Base-by-base conservation (phyloP, 1,140 invertebrate genomes). In the Reticulitermes speratus region DNA sequence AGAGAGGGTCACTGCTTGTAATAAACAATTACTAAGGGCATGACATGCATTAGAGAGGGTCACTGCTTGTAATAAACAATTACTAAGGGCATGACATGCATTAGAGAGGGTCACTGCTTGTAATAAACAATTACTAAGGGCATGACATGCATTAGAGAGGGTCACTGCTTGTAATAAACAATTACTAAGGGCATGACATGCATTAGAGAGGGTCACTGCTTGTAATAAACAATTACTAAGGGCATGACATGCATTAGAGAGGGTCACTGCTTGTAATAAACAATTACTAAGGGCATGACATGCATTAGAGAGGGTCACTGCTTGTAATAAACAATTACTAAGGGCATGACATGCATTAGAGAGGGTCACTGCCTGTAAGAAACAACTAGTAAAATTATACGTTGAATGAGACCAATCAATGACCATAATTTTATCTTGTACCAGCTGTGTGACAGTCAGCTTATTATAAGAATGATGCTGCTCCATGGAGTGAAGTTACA, bases 11-110 rank as follows among this genome's bases (percentile, higher is more conserved):
- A 38, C 38, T 38, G 5, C 38, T 7, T 83, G 19, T 7, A 38
- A 83, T 25, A 83, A 44, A 19, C 30, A 83, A 83, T 38, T 38
- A 38, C 5, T 38, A 38, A 38, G 38, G 38, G 38, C 38, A 38
- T 38, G 38, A 38, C 2, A 38, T 38, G 38, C 38, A 38, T 38
- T 38, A 5, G 2, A 38, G 38, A 38, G 38, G 38, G 38, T 38
- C 38, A 38, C 2, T 38, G 38, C 38, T 5, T 38, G 38, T 38
- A 38, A 38, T 5, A 38, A 38, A 38, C 38, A 38, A 38, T 38
- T n/a, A n/a, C n/a, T n/a, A n/a, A 2, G 95, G 95, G 87, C 95
- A 96, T 0, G 95, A 95, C 11, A 94, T 95, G 89, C 95, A 96
- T 86, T 95, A 93, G 44, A 95, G 89, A 6, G 95, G 95, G 2